phyloP scores from a whole-genome alignment of 53 echinoderm and acorn worm species.

The Astropecten irregularis region DNA sequence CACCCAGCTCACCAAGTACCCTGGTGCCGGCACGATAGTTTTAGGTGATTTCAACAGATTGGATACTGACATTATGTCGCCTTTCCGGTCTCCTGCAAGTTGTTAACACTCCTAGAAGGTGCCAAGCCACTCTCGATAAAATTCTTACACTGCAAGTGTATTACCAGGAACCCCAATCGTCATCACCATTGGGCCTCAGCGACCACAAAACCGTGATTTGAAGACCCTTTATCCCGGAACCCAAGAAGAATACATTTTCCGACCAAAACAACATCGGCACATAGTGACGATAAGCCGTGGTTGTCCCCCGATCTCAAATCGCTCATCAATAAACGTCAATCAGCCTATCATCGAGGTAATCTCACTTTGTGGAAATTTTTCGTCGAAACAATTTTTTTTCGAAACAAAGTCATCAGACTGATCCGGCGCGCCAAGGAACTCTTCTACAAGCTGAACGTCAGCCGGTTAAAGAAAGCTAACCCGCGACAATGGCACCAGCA shows the following conservation, averaged over 20 bases:
- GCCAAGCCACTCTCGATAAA: neutral
- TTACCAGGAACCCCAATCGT: neutral
- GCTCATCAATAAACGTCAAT: slow-evolving; percentile 14
- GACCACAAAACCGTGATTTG: neutral
- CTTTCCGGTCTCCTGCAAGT: neutral
- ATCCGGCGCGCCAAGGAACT: neutral
- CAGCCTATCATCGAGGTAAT: neutral
- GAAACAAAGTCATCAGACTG: neutral
- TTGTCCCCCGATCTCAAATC: neutral
- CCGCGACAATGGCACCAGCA: slow-evolving; percentile 62
- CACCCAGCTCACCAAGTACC: slow-evolving; percentile 29
- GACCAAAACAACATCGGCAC: slow-evolving; percentile 16
- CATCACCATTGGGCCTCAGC: neutral
- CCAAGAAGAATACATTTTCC: slow-evolving; percentile 10
- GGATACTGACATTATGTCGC: slow-evolving; percentile 26
- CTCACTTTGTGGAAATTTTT: neutral
- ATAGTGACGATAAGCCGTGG: slow-evolving; percentile 43
- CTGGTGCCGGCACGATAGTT: slow-evolving; percentile 29
- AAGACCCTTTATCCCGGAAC: neutral
- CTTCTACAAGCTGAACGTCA: slow-evolving; percentile 2
- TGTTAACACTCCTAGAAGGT: neutral
- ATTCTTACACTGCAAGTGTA: neutral
- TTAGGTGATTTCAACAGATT: slow-evolving; percentile 49
- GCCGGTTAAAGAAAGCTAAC: slow-evolving; percentile 20
- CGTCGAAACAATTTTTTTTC: too few species aligned